Evolutionary conservation across 2,113 vertebrate genomes (phyloP), one percentile per base, ranked within the genome.

Genomic region (Pelobates fuscus): DNA sequence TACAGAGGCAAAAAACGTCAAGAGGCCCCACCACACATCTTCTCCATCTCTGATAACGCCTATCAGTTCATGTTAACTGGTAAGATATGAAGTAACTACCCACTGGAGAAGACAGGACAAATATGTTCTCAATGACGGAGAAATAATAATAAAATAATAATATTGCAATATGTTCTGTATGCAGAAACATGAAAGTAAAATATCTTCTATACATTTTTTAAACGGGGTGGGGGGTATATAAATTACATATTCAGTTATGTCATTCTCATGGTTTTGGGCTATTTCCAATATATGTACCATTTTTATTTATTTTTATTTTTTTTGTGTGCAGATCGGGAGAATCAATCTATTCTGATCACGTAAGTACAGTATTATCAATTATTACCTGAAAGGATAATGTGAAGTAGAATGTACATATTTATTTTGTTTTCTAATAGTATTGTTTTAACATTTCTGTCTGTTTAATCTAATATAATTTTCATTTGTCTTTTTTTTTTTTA

Each of bases 51-150:
- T 2, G 90, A 92, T 82, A 92, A 88, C 0, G 88, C 88, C 68
- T 92, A 91, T 81, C 89, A 92, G 86, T 90, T 79, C 84, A 92
- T 92, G 90, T 70, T 91, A n/a, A 89, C 87, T 0, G 89, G 88
- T 92, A 14, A 14, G 84, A 55, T 11, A 44, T 23, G 10, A 2
- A n/a, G 23, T 23, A 10, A 23, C 20, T 55, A 5, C 3, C n/a
- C 8, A 8, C 2, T 10, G 8, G 52, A 21, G 15, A 55, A 10
- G 1, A 8, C 52, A 55, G n/a, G 20, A 8, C 7, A n/a, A 5
- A 1, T 49, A 14, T n/a, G 2, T n/a, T 49, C 11, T 49, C 15
- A 11, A 2, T 14, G 46, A 4, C 2, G 20, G 15, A n/a, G 46
- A n/a, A 15, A 4, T 14, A n/a, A 8, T 10, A 49, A 18, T 1